Percentiles rank a stretch among this genome's conserved stretches.
These are phyloP conservation scores for Schizopygopsis pylzovi DNA, from an alignment of 2,797 vertebrate species.

Conservation along the genomic window DNA sequence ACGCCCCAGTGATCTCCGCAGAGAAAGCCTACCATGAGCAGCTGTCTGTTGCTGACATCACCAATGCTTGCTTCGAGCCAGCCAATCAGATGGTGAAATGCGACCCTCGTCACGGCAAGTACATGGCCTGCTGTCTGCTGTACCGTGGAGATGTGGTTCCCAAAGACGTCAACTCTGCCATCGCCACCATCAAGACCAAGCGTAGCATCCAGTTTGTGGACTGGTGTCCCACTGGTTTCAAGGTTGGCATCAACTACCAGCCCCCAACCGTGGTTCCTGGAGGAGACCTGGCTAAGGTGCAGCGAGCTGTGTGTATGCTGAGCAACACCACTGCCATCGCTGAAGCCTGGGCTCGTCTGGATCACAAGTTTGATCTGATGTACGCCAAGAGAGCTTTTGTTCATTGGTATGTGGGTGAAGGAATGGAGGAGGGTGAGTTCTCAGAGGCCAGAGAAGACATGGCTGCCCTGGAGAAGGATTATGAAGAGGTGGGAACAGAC, in stretches of 20 bases:
- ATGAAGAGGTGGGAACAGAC: constrained; percentile 68
- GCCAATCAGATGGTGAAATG: constrained; percentile 81
- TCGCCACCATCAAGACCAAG: constrained; percentile 77
- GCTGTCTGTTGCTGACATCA: constrained; percentile 59
- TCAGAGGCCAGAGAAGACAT: constrained; percentile 66
- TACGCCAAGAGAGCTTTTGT: constrained; percentile 65
- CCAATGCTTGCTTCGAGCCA: constrained; percentile 71
- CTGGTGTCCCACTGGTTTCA: constrained; percentile 63
- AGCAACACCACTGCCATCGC: constrained; percentile 81
- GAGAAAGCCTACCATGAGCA: constrained; percentile 66
- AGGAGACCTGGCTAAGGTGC: constrained; percentile 77
- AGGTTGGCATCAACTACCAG: constrained; percentile 83
- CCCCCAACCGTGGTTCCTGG: constrained; percentile 79
- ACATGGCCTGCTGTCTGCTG: constrained; percentile 69
- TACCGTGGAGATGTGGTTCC: constrained; percentile 79
- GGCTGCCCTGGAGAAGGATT: constrained; percentile 66
- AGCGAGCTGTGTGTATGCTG: constrained; percentile 79
- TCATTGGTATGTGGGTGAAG: constrained; percentile 66
- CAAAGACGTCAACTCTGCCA: constrained; percentile 81
- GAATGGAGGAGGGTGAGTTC: constrained; percentile 65
- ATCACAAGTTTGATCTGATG: constrained; percentile 67
- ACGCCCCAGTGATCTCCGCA: constrained; percentile 75
- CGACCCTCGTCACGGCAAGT: constrained; percentile 61
- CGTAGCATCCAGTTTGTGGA: constrained; percentile 61
- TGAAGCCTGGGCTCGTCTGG: constrained; percentile 64